Conservation (phyloP, 2,797 vertebrate species). For the Pelodytes ibericus region DNA sequence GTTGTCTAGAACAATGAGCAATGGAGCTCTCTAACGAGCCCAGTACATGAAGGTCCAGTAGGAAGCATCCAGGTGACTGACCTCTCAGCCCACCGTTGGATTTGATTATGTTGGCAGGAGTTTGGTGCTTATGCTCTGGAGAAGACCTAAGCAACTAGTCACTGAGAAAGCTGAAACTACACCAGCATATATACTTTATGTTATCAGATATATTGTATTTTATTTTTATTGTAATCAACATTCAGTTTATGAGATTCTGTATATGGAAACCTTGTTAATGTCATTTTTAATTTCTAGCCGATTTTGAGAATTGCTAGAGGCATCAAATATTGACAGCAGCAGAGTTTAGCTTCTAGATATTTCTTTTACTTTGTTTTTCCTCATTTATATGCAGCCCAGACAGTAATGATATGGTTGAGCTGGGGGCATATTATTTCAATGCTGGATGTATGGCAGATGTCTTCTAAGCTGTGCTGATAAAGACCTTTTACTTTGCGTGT, state of each 20-base stretch:
- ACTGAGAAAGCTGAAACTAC: neutral
- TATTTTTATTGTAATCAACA: neutral
- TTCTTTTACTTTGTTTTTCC: constrained; percentile 59
- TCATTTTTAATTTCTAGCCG: constrained; percentile 38
- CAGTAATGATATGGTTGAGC: constrained; percentile 66
- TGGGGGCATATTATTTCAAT: constrained; percentile 69
- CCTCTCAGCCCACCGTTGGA: too few species aligned
- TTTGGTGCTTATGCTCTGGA: too few species aligned
- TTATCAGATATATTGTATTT: neutral
- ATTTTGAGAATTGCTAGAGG: constrained; percentile 54
- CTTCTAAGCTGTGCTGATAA: constrained; percentile 69
- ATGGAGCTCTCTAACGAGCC: too few species aligned
- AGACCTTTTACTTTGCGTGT: constrained; percentile 64
- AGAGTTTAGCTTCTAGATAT: constrained; percentile 56
- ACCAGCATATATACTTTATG: neutral
- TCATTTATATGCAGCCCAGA: constrained; percentile 69
- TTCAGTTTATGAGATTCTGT: constrained; percentile 35
- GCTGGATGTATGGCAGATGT: constrained; percentile 68
- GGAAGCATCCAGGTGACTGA: too few species aligned
- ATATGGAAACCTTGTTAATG: constrained; percentile 36
- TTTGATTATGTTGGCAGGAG: too few species aligned
- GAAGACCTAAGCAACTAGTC: too few species aligned
- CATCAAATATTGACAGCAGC: constrained; percentile 58
- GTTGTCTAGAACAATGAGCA: too few species aligned
- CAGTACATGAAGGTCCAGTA: too few species aligned